phyloP scores from a whole-genome alignment of 1,140 invertebrate genomes.

The Caerostris extrusa region DNA sequence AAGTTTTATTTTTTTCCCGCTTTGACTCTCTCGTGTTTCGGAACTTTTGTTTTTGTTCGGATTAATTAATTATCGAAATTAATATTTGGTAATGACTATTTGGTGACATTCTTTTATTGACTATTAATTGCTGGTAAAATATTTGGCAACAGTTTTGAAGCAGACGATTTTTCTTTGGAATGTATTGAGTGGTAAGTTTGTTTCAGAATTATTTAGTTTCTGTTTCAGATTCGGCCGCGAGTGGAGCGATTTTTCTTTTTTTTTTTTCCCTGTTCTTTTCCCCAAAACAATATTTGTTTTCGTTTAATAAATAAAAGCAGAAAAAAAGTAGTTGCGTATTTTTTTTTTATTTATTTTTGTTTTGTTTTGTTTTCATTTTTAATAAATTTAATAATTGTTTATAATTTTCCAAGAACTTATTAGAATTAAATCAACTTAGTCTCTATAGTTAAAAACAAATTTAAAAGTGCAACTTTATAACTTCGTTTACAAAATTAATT shows the following conservation, averaged over 20 bases:
- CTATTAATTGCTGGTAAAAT: slow-evolving; percentile 45
- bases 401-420: too few species aligned
- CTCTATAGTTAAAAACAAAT: too few species aligned
- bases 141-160: slow-evolving; percentile 54
- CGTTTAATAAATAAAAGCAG: background rate
- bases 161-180: slow-evolving; percentile 61
- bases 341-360: too few species aligned
- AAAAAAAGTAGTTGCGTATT: background rate
- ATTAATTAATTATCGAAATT: background rate
- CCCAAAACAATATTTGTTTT: background rate
- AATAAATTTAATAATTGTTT: too few species aligned
- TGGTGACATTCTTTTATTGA: slow-evolving; percentile 24
- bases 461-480: too few species aligned
- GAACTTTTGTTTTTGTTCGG: slow-evolving; percentile 36
- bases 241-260: background rate
- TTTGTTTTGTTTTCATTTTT: too few species aligned
- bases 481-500: too few species aligned
- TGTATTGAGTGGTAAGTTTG: slow-evolving; percentile 66
- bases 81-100: slow-evolving; percentile 28
- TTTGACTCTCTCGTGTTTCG: background rate
- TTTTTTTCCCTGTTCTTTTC: too few species aligned
- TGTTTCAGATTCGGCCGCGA: slow-evolving; percentile 22
- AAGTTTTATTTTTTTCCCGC: background rate
- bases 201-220: slow-evolving; percentile 45
- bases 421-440: too few species aligned